These are phyloP conservation scores for Ennomos quercinarius DNA, from an alignment of 2,888 invertebrate genomes.

Conservation along the genomic window DNA sequence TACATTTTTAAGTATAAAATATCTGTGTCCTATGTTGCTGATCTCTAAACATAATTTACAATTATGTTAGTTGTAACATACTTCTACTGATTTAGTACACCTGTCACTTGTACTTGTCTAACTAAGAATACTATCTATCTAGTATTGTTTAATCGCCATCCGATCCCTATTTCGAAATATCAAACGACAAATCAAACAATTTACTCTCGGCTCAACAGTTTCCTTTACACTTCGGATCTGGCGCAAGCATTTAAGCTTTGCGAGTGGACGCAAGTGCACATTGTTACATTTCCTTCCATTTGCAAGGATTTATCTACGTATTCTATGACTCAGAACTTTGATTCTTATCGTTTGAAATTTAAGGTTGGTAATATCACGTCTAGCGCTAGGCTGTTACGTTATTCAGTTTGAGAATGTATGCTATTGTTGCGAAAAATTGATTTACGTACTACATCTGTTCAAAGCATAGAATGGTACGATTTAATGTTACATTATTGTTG, in stretches of 20 bases:
- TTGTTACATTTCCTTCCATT: conserved; percentile 59
- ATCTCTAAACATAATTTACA: too few species aligned
- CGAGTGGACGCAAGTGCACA: conserved; percentile 76
- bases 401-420: conserved; percentile 32
- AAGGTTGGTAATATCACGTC: conserved; percentile 38
- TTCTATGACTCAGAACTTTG: conserved; percentile 25
- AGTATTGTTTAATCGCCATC: conserved; percentile 24
- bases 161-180: conserved; percentile 22
- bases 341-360: conserved; percentile 28
- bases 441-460: conserved; percentile 81
- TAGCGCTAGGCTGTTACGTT: conserved; percentile 28
- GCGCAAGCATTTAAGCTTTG: conserved; percentile 72
- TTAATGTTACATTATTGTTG: conserved; percentile 60
- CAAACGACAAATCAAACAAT: conserved; percentile 32
- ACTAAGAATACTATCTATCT: conserved; percentile 24
- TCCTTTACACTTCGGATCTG: conserved; percentile 70
- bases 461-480: conserved; percentile 50
- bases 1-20: too few species aligned
- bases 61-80: too few species aligned
- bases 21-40: too few species aligned
- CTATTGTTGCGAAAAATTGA: conserved; percentile 84
- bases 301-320: conserved; percentile 38
- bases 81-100: too few species aligned
- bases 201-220: conserved; percentile 51
- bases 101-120: background rate